phyloP scores from a whole-genome alignment of 2,797 vertebrate species.

The Anas bernieri region DNA sequence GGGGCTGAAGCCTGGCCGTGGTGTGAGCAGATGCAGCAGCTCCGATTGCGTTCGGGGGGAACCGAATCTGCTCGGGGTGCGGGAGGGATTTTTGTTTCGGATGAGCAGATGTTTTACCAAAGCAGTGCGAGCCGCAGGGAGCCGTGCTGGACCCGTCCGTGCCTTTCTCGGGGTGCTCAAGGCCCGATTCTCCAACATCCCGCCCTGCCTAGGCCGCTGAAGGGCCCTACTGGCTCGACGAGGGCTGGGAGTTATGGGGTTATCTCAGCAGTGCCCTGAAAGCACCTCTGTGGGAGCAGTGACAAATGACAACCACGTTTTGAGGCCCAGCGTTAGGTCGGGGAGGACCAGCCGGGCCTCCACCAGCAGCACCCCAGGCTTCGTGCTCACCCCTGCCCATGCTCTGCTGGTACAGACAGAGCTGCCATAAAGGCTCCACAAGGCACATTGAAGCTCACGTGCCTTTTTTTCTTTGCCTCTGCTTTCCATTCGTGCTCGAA shows the following conservation, averaged over 20 bases:
- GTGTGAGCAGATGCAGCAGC: constrained; percentile 51
- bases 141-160: not conserved
- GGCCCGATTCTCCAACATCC: not conserved
- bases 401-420: not conserved
- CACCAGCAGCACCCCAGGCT: not conserved
- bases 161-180: not conserved
- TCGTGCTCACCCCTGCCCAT: not conserved
- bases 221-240: not conserved
- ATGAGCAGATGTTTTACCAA: constrained; percentile 19
- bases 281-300: accelerated
- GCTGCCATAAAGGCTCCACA: not conserved
- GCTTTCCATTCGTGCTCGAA: not conserved
- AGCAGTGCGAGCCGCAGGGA: constrained; percentile 8
- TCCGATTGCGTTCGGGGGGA: constrained; percentile 18
- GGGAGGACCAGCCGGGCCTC: not conserved
- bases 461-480: not conserved
- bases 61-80: not conserved
- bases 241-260: not conserved
- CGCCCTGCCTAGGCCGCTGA: not conserved
- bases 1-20: not conserved
- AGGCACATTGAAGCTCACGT: not conserved
- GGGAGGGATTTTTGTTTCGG: not conserved
- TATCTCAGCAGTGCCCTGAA: not conserved
- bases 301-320: not conserved
- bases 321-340: not conserved